Evolutionary conservation across 1,140 invertebrate species (phyloP), one percentile per base, ranked within the genome.

Genomic region (Diorhabda carinulata): DNA sequence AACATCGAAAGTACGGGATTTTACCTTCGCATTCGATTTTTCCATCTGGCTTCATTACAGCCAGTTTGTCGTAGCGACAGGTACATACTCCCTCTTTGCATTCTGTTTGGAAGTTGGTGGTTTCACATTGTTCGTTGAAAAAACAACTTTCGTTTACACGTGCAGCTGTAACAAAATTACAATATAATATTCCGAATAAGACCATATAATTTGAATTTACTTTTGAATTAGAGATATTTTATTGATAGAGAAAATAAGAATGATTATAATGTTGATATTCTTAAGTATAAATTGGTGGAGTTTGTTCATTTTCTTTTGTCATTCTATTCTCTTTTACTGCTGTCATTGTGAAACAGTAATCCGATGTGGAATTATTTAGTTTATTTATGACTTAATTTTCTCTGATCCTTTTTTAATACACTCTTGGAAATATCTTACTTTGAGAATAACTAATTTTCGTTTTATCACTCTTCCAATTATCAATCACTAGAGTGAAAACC

Each of bases 61-160:
- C 87, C 43, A 87, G 83, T 85, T 89, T 89, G 77, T 93, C 91
- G 82, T 90, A 93, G 59, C 87, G 86, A 78, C 92, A 94, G 60
- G 85, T 86, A 79, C 92, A 94, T 3, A 88, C 81, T 7, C 88
- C 87, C 75, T 93, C 91, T 25, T 88, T 84, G 81, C 92, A 94
- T 80, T 91, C 90, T 5, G 91, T 92, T 81, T 90, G 87, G 61
- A 82, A 83, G 58, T 88, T 86, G 66, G 82, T 81, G 56, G 82
- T 82, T 76, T 93, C 91, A 81, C 92, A 93, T 83, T 94, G 91
- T 76, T 92, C 90, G 81, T 88, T 89, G 83, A 93, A 94, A 75
- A 86, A 87, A 76, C 92, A 94, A 43, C 88, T 86, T 75, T 92
- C 90, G 83, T 93, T 93, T 72, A 93, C 87, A 67, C 86, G 85